A percentile compares a stretch with the other conserved stretches of the same genome.
phyloP scores from a whole-genome alignment of 2,113 vertebrate species.

The Helogale parvula region DNA sequence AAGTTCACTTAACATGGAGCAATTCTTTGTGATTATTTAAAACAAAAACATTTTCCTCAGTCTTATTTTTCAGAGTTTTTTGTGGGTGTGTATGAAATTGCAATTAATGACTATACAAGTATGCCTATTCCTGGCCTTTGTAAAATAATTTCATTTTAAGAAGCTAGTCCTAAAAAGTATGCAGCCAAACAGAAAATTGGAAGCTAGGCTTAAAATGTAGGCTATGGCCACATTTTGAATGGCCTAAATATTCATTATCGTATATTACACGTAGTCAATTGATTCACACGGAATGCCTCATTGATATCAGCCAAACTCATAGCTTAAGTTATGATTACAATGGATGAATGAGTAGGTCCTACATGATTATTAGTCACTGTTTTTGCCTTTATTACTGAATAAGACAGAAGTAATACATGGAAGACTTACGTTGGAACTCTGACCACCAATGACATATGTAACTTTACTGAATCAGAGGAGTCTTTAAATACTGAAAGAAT shows the following conservation, averaged over 20 bases:
- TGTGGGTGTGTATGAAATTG: background rate
- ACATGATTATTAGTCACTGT: background rate
- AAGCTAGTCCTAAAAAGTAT: background rate
- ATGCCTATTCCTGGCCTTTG: background rate
- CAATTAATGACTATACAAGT: background rate
- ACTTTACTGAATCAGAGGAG: background rate
- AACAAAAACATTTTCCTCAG: background rate
- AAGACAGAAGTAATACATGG: background rate
- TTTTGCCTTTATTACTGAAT: background rate
- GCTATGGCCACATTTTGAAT: background rate
- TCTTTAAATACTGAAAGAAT: background rate
- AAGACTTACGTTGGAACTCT: background rate
- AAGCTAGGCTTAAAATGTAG: background rate
- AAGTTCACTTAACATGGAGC: background rate
- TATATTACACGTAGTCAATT: background rate
- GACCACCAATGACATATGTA: background rate
- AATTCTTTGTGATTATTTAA: slow-evolving; percentile 18
- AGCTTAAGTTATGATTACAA: background rate
- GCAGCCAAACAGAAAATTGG: background rate
- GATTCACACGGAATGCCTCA: background rate
- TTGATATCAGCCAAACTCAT: background rate
- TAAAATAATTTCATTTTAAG: slow-evolving; percentile 12
- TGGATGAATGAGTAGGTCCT: background rate
- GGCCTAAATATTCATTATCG: background rate
- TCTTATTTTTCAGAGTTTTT: slow-evolving; percentile 35